Evolutionary conservation across 2,797 vertebrate genomes (phyloP).

Genomic region (Gila robusta): DNA sequence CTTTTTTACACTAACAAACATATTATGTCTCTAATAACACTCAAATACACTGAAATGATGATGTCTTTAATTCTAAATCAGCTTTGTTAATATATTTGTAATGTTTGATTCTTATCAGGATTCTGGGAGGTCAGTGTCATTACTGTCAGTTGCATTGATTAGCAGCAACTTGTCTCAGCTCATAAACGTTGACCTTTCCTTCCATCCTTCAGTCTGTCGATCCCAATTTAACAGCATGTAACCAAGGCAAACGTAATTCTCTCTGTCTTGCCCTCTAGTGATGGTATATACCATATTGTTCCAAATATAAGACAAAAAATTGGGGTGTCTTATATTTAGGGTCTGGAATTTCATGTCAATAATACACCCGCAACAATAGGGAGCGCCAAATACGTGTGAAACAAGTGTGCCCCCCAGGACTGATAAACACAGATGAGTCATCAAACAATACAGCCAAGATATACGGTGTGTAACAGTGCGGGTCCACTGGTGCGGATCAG

Average conservation of each 20-base stretch:
- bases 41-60: not conserved
- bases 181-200: conserved; percentile 31
- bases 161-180: conserved; percentile 26
- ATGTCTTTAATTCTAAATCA: not conserved
- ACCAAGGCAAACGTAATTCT: not conserved
- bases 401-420: no score
- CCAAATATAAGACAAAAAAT: no score
- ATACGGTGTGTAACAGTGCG: no score
- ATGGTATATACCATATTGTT: not conserved
- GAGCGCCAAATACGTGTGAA: no score
- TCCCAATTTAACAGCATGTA: conserved; percentile 14
- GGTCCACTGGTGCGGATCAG: no score
- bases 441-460: no score
- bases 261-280: not conserved
- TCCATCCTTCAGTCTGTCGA: not conserved
- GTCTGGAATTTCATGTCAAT: no score
- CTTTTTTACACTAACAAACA: not conserved
- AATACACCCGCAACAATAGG: no score
- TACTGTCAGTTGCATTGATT: conserved; percentile 23
- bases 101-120: not conserved
- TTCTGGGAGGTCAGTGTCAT: conserved; percentile 11
- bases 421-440: no score
- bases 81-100: not conserved
- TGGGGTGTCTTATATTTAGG: no score
- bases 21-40: not conserved